These are phyloP conservation scores for Vanessa cardui DNA, from an alignment of 2,888 invertebrate species.

Conservation along the genomic window DNA sequence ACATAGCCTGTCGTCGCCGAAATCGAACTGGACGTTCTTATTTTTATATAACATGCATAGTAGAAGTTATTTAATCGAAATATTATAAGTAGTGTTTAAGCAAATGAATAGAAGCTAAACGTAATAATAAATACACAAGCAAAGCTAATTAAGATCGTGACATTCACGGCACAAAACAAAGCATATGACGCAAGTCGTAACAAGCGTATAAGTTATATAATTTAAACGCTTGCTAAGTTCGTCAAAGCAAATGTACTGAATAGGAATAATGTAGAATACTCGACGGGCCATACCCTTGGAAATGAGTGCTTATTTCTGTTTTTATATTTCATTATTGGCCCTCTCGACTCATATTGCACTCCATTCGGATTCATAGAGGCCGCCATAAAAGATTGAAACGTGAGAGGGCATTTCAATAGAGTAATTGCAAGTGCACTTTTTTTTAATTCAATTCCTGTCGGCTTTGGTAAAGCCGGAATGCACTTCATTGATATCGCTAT, in stretches of 20 bases:
- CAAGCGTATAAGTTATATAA: conserved; percentile 49
- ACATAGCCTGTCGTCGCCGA: too few relatives aligned
- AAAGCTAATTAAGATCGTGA: conserved; percentile 24
- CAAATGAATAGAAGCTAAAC: not conserved
- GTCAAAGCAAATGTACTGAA: conserved; percentile 72
- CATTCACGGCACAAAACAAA: conserved; percentile 21
- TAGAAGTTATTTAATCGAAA: not conserved
- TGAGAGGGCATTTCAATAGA: conserved; percentile 79
- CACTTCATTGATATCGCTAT: conserved; percentile 78
- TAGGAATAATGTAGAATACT: conserved; percentile 77
- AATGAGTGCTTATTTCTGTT: conserved; percentile 78
- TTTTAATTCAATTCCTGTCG: conserved; percentile 79
- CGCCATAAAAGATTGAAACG: conserved; percentile 81
- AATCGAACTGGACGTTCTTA: too few relatives aligned
- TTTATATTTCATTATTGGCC: conserved; percentile 82
- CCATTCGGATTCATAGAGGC: conserved; percentile 75
- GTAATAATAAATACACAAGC: conserved; percentile 13
- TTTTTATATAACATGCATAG: too few relatives aligned
- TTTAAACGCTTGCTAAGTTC: conserved; percentile 73
- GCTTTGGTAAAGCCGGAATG: conserved; percentile 76
- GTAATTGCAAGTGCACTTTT: conserved; percentile 80
- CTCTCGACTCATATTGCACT: conserved; percentile 81
- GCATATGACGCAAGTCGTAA: conserved; percentile 16
- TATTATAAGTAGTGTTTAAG: too few relatives aligned
- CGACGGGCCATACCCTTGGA: conserved; percentile 64